These are phyloP conservation scores for Haemorhous mexicanus DNA, from an alignment of 2,113 vertebrate genomes.

Conservation along the genomic window DNA sequence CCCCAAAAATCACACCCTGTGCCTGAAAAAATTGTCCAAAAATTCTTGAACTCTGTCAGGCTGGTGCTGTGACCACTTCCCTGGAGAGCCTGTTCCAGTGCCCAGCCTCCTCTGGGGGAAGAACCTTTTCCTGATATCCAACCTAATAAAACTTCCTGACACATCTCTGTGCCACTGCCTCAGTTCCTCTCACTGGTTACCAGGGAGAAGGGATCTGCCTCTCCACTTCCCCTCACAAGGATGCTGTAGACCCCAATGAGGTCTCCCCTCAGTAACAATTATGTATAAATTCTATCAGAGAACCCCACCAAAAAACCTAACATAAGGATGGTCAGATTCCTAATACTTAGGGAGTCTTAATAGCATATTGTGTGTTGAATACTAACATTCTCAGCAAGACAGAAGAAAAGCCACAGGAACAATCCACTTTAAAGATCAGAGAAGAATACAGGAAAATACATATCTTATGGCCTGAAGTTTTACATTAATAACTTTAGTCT, in stretches of 20 bases:
- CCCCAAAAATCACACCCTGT: neutral
- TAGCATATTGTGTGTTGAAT: neutral
- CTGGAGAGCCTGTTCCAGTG: too few species aligned
- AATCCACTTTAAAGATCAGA: neutral
- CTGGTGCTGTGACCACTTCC: neutral
- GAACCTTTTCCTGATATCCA: neutral
- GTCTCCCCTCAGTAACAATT: neutral
- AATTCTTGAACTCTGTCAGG: neutral
- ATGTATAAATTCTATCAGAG: neutral
- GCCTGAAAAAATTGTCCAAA: neutral
- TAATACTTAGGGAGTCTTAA: neutral
- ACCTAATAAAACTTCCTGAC: neutral
- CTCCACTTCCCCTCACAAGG: neutral
- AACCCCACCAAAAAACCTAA: neutral
- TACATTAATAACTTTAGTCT: neutral
- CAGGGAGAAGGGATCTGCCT: neutral
- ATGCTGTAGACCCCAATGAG: neutral
- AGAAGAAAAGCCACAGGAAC: neutral
- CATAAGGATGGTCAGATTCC: neutral
- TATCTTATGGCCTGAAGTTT: neutral
- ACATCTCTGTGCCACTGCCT: neutral
- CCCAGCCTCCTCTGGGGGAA: accelerated
- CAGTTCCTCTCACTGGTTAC: neutral
- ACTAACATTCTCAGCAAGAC: neutral
- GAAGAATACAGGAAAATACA: neutral